Percentiles rank a stretch among this genome's conserved stretches.
phyloP scores from a whole-genome alignment of 2,888 invertebrate species.

The Octodonta nipae region DNA sequence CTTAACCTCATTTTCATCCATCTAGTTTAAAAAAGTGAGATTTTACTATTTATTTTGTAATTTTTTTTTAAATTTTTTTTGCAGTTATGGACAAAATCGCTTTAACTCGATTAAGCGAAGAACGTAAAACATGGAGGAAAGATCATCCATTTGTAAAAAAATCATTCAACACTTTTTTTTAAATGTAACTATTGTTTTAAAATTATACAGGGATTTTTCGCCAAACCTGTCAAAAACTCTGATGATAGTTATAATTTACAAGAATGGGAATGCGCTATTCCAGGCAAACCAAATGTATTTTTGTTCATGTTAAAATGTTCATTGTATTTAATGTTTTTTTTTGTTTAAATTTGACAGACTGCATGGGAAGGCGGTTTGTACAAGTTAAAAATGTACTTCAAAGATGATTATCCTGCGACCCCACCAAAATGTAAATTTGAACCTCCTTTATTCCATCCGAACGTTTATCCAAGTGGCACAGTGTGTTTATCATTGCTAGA shows the following conservation, averaged over 20 bases:
- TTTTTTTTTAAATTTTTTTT: no score
- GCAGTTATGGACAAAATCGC: no score
- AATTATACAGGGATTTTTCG: conserved; percentile 88
- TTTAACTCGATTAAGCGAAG: conserved; percentile 85
- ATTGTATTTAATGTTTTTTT: no score
- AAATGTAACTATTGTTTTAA: no score
- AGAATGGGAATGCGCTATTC: conserved; percentile 98
- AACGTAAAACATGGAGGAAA: conserved; percentile 96
- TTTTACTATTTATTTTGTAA: no score
- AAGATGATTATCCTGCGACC: conserved; percentile 97
- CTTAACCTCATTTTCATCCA: no score
- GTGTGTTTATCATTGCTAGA: conserved; percentile 91
- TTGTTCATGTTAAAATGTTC: no score
- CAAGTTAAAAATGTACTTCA: conserved; percentile 94
- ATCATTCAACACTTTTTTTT: no score
- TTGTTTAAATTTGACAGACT: conserved; percentile 39
- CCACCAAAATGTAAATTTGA: conserved; percentile 99
- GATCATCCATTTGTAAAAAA: conserved; percentile 74
- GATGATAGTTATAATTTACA: conserved; percentile 92
- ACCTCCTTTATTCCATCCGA: conserved; percentile 95
- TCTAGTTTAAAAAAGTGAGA: no score
- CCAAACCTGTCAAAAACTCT: conserved; percentile 85
- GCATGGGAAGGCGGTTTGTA: conserved; percentile 97
- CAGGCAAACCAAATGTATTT: no score
- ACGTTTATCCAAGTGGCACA: conserved; percentile 86